phyloP scores from a whole-genome alignment of 1,140 invertebrate species.

The Mylabris phalerata region DNA sequence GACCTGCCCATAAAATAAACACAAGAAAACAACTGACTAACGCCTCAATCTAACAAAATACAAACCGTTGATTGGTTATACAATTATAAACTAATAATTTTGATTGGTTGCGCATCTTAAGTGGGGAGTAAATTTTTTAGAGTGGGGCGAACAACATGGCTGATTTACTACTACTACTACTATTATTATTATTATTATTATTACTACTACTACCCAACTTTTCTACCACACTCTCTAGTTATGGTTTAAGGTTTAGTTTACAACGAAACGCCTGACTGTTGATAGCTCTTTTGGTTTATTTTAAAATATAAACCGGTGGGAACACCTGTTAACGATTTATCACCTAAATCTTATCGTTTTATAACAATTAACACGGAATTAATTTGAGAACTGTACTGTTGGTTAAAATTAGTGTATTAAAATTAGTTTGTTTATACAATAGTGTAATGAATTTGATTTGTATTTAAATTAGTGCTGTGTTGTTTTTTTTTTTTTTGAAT shows the following conservation, averaged over 20 bases:
- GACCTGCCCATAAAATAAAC: conserved; percentile 41
- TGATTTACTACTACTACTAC: conserved; percentile 36
- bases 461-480: too few relatives aligned
- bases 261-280: conserved; percentile 21
- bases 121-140: conserved; percentile 12
- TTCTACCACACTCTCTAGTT: too few relatives aligned
- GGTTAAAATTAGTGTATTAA: too few relatives aligned
- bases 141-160: conserved; percentile 38
- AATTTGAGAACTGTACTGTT: neutral
- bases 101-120: conserved; percentile 23
- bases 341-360: neutral
- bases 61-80: conserved; percentile 19
- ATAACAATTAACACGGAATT: neutral
- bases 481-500: too few relatives aligned
- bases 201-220: too few relatives aligned
- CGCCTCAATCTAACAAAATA: conserved; percentile 19
- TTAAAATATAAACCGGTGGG: neutral
- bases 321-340: conserved; percentile 12
- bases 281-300: neutral
- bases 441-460: too few relatives aligned
- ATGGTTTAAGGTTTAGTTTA: conserved; percentile 35
- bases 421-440: too few relatives aligned
- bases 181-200: too few relatives aligned
- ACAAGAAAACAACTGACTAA: conserved; percentile 25
- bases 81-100: conserved; percentile 17